These are phyloP conservation scores for Acrossocheilus fasciatus DNA, from an alignment of 2,797 vertebrate species.

Conservation along the genomic window DNA sequence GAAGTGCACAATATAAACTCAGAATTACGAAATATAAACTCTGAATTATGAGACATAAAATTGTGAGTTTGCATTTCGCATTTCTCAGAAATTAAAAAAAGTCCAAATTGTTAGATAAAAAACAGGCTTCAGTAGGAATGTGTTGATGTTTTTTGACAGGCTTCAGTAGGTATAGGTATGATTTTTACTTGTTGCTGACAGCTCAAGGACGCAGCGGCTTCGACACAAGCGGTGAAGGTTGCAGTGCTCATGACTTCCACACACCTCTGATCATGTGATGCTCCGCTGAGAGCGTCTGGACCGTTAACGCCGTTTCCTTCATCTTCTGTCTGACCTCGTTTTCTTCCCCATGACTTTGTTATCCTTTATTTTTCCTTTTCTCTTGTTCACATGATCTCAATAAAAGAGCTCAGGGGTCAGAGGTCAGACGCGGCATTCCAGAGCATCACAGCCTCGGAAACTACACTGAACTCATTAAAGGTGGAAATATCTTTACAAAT, in stretches of 20 bases:
- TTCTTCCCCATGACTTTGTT: neutral
- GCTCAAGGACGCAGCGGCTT: neutral
- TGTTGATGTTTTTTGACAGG: neutral
- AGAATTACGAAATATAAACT: no score
- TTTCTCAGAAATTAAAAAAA: no score
- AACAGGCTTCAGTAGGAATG: neutral
- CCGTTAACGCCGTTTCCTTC: neutral
- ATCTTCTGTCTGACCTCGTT: neutral
- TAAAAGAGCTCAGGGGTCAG: slow-evolving; percentile 6
- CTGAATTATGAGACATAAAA: neutral
- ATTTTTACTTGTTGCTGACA: neutral
- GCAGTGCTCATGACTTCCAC: neutral
- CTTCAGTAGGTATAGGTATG: neutral
- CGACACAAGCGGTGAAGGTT: neutral
- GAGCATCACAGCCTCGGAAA: neutral
- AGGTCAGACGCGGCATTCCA: slow-evolving; percentile 9
- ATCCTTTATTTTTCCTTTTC: neutral
- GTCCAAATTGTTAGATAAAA: neutral
- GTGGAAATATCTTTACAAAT: neutral
- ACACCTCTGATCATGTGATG: neutral
- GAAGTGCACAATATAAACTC: neutral
- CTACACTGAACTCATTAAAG: neutral
- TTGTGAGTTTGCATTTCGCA: no score
- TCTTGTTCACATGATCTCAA: slow-evolving; percentile 12
- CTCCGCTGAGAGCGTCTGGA: neutral